Evolutionary conservation across 2,797 vertebrate genomes (phyloP), one percentile per base, ranked within the genome.

Genomic region (Falco rusticolus): DNA sequence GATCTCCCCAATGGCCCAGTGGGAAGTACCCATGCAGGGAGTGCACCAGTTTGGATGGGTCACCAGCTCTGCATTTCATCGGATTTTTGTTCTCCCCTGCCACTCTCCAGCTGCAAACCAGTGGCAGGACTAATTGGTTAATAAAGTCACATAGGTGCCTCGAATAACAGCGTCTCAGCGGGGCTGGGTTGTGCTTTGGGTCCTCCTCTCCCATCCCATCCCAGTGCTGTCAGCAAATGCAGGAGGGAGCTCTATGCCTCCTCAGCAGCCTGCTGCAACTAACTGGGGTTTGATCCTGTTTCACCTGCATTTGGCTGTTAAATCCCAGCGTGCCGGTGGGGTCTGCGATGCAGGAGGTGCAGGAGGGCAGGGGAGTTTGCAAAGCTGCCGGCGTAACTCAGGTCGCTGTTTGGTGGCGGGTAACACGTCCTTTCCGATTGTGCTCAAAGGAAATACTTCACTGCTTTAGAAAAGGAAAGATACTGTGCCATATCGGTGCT

Each of bases 241-340:
- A 31, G 61, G 29, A 54, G 41, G 50, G 50, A 48, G 41, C 20
- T 19, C 50, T 41, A 6, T 1, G 1, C 48, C 19, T 61, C 47
- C 74, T 48, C n/a, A n/a, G 19, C 41, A 41, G 50, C 72, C 45
- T 25, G 17, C 39, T 70, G 48, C 59, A 48, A 16, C 24, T 13
- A 22, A 4, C 50, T 6, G 19, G 28, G 39, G 16, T 47, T 39
- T 29, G 19, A 66, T n/a, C 39, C 39, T 11, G 7, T 60, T 54
- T 16, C 4, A 1, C 31, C 25, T 31, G 19, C 17, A 4, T 31
- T 31, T 54, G 29, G n/a, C 41, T 78, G 29, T 51, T 45, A 43
- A 47, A 65, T 10, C 24, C 4, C 3, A 70, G 37, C 6, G 1
- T 7, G 31, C 41, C 34, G 4, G 0, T 1, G 28, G 33, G 16